Percentiles rank a stretch among this genome's conserved stretches.
Evolutionary conservation across 2,797 vertebrate genomes (phyloP).

Genomic region (Coccyzus lansbergi): DNA sequence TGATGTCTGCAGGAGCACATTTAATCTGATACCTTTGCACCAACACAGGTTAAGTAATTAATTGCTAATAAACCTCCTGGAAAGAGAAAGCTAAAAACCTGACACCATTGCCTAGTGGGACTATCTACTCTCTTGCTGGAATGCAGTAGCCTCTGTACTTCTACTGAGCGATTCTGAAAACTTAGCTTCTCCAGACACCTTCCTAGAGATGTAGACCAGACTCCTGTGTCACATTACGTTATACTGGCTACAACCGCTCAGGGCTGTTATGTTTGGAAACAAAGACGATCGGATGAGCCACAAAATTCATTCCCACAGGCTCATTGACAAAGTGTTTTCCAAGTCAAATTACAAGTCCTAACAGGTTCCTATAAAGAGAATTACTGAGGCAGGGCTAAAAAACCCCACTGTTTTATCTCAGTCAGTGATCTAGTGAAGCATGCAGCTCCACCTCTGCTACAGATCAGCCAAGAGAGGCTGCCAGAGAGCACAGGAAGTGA

Average conservation of each 20-base stretch:
- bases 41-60: not conserved
- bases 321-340: constrained; percentile 8
- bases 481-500: constrained; percentile 33
- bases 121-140: not conserved
- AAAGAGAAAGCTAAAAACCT: not conserved
- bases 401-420: constrained; percentile 42
- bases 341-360: constrained; percentile 42
- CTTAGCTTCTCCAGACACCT: constrained; percentile 20
- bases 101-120: not conserved
- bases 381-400: constrained; percentile 44
- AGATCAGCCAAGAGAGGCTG: constrained; percentile 39
- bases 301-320: constrained; percentile 26
- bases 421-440: constrained; percentile 9
- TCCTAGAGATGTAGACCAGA: constrained; percentile 8
- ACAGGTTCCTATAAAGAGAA: constrained; percentile 17
- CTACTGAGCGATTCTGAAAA: not conserved
- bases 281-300: not conserved
- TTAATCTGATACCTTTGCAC: not conserved
- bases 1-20: not conserved
- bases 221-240: not conserved
- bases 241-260: not conserved
- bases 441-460: constrained; percentile 26
- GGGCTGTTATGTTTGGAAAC: constrained; percentile 10
- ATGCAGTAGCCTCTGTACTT: not conserved
- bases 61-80: not conserved